Evolutionary conservation across 2,888 invertebrate species (phyloP).

Genomic region (Lampropteryx suffumata): DNA sequence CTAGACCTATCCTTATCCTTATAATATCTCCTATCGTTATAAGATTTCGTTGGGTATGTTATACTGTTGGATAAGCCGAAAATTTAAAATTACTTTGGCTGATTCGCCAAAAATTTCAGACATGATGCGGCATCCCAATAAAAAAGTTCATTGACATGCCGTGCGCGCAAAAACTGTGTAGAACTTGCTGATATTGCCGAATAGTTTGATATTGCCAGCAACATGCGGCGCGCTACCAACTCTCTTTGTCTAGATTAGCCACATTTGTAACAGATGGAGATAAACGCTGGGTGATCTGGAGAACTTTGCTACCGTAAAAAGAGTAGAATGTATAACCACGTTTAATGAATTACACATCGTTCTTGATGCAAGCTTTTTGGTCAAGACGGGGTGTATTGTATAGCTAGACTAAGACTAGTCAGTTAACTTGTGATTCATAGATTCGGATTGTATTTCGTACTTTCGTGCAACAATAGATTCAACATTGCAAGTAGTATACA

Average conservation of each 20-base stretch:
- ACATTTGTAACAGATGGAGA: slow-evolving; percentile 27
- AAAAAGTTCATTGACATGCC: slow-evolving; percentile 27
- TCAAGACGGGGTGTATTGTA: not conserved
- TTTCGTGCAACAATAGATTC: too few relatives aligned
- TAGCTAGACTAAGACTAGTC: too few relatives aligned
- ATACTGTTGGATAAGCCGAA: not conserved
- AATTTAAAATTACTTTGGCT: slow-evolving; percentile 1
- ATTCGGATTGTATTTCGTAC: not conserved
- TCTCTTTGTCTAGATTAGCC: slow-evolving; percentile 27
- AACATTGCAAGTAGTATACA: too few relatives aligned
- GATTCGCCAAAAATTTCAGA: slow-evolving; percentile 7
- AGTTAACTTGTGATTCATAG: not conserved
- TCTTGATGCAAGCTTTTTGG: not conserved
- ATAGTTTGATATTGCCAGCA: slow-evolving; percentile 26
- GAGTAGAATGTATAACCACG: slow-evolving; percentile 4
- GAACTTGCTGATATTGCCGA: slow-evolving; percentile 28
- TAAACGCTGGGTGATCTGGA: slow-evolving; percentile 20
- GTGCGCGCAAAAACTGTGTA: slow-evolving; percentile 19
- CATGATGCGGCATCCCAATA: slow-evolving; percentile 22
- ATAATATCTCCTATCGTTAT: too few relatives aligned
- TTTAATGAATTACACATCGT: slow-evolving; percentile 10
- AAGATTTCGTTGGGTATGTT: not conserved
- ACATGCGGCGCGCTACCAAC: slow-evolving; percentile 21
- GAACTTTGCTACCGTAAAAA: slow-evolving; percentile 19
- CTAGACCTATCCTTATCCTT: too few relatives aligned